Conservation (phyloP, 2,888 invertebrate species). For the Lasioglossum villosulum region DNA sequence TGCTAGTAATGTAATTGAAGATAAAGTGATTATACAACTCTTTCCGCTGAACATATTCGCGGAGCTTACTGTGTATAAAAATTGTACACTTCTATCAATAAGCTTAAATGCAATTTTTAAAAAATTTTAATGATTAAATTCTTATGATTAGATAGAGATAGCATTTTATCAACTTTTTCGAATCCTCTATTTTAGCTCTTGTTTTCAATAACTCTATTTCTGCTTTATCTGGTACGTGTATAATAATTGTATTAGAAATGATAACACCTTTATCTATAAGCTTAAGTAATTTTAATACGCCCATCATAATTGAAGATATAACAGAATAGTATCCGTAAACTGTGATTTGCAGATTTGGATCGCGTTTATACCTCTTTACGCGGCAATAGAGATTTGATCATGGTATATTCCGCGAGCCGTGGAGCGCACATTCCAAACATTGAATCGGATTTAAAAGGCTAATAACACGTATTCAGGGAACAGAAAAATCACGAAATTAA, state of each 20-base stretch:
- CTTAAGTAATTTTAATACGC: not conserved
- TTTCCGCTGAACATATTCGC: not conserved
- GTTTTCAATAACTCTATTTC: not conserved
- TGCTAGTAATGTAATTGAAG: not conserved
- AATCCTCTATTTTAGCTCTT: not conserved
- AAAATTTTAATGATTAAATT: not conserved
- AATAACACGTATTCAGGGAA: not conserved
- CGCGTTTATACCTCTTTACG: slow-evolving; percentile 8
- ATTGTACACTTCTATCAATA: no score
- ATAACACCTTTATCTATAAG: not conserved
- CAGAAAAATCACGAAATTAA: slow-evolving; percentile 8
- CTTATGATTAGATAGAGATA: no score
- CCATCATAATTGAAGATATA: not conserved
- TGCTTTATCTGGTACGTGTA: not conserved
- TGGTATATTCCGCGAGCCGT: not conserved
- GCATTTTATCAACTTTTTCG: not conserved
- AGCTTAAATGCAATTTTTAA: not conserved
- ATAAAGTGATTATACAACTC: not conserved
- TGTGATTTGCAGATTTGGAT: not conserved
- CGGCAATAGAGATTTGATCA: not conserved
- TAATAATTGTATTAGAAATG: not conserved
- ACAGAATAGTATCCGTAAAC: not conserved
- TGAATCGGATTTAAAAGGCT: slow-evolving; percentile 25
- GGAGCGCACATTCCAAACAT: not conserved
- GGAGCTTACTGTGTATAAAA: not conserved